A percentile compares a stretch with the other conserved stretches of the same genome.
Evolutionary conservation across 2,113 vertebrate genomes (phyloP).

Genomic region (Cyprinodon variegatus): DNA sequence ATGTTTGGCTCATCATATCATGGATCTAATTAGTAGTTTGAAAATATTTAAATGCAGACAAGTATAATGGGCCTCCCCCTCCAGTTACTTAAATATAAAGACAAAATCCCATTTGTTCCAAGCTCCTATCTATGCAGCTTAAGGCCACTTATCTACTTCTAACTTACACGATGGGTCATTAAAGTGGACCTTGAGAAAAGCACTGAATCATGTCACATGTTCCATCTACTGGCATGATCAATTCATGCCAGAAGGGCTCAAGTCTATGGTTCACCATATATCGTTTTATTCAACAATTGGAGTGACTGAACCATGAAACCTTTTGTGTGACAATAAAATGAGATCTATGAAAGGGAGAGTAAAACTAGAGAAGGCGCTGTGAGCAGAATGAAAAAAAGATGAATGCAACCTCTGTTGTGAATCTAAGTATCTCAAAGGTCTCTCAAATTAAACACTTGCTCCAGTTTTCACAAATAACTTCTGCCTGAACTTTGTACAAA

Average conservation of each 20-base stretch:
- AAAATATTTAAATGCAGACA: constrained; percentile 13
- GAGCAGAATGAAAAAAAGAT: constrained; percentile 9
- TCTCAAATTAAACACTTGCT: constrained; percentile 31
- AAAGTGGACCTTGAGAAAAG: constrained; percentile 72
- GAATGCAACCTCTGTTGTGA: constrained; percentile 26
- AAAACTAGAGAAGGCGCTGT: constrained; percentile 1
- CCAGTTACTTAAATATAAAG: constrained; percentile 56
- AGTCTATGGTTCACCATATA: constrained; percentile 67
- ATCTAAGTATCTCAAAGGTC: constrained; percentile 32
- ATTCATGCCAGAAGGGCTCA: constrained; percentile 67
- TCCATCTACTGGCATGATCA: constrained; percentile 73
- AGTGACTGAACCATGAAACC: constrained; percentile 41
- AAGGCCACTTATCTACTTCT: constrained; percentile 69
- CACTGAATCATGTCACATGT: constrained; percentile 72
- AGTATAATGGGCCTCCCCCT: constrained; percentile 41
- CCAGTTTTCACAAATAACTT: constrained; percentile 42
- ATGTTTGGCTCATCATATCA: background rate
- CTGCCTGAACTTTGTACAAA: constrained; percentile 22
- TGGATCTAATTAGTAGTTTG: constrained; percentile 24
- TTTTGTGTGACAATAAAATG: constrained; percentile 45
- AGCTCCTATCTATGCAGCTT: constrained; percentile 43
- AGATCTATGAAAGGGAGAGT: constrained; percentile 34
- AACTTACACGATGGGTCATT: constrained; percentile 76
- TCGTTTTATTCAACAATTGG: constrained; percentile 64
- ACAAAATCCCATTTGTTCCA: constrained; percentile 66